Percentiles rank a stretch among this genome's conserved stretches.
phyloP scores from a whole-genome alignment of 2,888 invertebrate genomes.

The Orthosia gothica region DNA sequence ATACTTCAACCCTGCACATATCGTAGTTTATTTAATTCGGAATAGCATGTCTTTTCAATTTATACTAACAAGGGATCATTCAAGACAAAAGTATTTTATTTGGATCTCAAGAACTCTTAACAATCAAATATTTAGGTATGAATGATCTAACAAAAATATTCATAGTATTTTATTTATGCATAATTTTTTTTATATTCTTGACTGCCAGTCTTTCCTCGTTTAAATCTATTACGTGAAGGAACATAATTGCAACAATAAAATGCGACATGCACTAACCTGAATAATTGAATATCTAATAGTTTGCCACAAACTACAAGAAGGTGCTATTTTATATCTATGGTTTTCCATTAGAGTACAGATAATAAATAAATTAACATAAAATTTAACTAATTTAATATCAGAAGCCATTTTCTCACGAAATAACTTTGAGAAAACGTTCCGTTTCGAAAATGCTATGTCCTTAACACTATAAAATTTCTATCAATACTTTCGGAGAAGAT shows the following conservation, averaged over 20 bases:
- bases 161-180: not conserved
- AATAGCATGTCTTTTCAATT: no score
- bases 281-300: constrained; percentile 9
- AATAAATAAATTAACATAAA: not conserved
- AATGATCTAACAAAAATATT: not conserved
- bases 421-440: no score
- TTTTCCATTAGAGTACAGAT: not conserved
- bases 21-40: no score
- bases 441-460: no score
- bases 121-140: not conserved
- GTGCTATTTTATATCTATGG: not conserved
- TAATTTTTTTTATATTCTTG: constrained; percentile 4
- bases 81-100: not conserved
- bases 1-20: not conserved
- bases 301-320: constrained; percentile 15
- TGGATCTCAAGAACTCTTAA: no score
- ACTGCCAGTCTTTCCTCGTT: not conserved
- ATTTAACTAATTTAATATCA: no score
- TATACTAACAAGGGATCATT: no score
- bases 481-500: no score
- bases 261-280: constrained; percentile 7
- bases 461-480: no score
- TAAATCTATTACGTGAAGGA: not conserved
- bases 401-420: no score
- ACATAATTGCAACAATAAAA: constrained; percentile 30